These are phyloP conservation scores for Nasua narica DNA, from an alignment of 2,797 vertebrate species.

Conservation along the genomic window DNA sequence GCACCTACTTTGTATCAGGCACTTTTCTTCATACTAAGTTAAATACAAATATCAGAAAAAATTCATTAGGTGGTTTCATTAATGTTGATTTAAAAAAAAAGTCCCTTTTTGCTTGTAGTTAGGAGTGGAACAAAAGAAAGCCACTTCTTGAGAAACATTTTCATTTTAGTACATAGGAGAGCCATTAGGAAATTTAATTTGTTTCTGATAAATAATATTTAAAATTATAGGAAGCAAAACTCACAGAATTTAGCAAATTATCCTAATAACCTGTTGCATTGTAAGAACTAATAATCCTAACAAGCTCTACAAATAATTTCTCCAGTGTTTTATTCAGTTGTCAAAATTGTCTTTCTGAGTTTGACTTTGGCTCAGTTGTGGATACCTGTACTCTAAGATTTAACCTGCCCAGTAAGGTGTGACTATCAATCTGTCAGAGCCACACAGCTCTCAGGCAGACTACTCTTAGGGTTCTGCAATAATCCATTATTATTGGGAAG, in stretches of 20 bases:
- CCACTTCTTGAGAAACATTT: not conserved
- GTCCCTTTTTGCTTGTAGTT: not conserved
- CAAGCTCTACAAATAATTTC: not conserved
- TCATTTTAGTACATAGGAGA: not conserved
- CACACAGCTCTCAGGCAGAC: not conserved
- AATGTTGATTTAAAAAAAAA: not conserved
- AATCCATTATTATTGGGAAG: not conserved
- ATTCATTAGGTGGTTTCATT: not conserved
- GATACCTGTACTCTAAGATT: not conserved
- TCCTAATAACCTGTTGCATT: not conserved
- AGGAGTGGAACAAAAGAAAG: not conserved
- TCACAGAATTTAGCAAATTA: not conserved
- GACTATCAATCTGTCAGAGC: not conserved
- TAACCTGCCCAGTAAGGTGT: not conserved
- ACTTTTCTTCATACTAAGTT: not conserved
- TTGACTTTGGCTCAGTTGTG: slow-evolving; percentile 9
- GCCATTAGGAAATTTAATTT: slow-evolving; percentile 7
- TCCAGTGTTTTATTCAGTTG: not conserved
- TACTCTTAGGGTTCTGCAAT: not conserved
- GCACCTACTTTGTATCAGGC: not conserved
- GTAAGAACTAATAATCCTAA: not conserved
- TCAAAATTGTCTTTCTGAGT: slow-evolving; percentile 37
- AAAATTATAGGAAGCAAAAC: not conserved
- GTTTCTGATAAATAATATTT: slow-evolving; percentile 34
- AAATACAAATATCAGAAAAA: not conserved